Conservation (phyloP, 2,113 vertebrate genomes). For the Dolichallabes microphthalmus region DNA sequence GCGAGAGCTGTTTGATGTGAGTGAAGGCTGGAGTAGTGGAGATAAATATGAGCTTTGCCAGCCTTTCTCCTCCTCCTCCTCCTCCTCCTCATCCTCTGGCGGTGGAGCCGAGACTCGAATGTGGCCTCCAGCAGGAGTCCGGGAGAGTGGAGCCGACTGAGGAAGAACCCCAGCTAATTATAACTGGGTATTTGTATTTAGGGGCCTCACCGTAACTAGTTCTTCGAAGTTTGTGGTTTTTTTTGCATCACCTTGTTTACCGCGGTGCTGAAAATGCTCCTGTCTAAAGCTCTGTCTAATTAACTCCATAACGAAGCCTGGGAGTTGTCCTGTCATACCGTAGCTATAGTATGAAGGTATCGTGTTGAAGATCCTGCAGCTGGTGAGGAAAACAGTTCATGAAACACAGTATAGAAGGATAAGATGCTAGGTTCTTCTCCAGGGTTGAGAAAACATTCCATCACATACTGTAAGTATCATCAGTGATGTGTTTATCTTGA, state of each 20-base stretch:
- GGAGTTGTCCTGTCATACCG: neutral
- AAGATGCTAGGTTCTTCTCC: neutral
- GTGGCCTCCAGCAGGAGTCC: neutral
- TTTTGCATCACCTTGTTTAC: neutral
- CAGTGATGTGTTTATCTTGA: neutral
- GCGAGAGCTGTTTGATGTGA: slow-evolving; percentile 21
- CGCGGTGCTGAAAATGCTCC: neutral
- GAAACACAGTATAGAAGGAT: neutral
- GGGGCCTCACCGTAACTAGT: neutral
- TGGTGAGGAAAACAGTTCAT: neutral
- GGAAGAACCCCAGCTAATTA: neutral
- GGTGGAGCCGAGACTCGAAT: neutral
- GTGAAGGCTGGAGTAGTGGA: slow-evolving; percentile 37
- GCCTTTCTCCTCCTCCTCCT: slow-evolving; percentile 12
- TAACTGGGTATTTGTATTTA: neutral
- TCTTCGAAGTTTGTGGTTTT: neutral
- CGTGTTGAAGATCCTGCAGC: neutral
- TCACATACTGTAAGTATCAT: neutral
- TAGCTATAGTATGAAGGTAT: neutral
- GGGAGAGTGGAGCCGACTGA: neutral
- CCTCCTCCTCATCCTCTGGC: slow-evolving; percentile 11
- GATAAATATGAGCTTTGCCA: slow-evolving; percentile 18
- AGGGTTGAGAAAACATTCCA: neutral
- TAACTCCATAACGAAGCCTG: neutral
- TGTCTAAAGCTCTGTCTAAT: neutral